Evolutionary conservation across 2,113 vertebrate genomes (phyloP).

Genomic region (Vombatus ursinus): DNA sequence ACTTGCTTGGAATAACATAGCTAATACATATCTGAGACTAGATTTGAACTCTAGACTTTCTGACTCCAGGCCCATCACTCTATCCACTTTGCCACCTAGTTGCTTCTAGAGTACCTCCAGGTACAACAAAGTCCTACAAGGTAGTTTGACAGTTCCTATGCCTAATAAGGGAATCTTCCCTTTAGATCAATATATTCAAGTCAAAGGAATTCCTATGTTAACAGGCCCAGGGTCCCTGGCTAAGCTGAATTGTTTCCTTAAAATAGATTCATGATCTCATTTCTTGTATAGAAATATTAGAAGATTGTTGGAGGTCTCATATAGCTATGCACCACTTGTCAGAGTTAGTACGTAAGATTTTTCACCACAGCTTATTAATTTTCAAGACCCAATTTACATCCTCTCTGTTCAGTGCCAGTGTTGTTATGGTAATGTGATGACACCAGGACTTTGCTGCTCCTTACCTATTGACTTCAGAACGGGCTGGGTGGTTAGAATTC

Average conservation of each 20-base stretch:
- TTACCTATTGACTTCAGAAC: conserved; percentile 14
- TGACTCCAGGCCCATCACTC: background rate
- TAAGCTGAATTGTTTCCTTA: conserved; percentile 12
- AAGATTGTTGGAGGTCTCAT: conserved; percentile 34
- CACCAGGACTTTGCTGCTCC: conserved; percentile 35
- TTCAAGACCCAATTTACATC: conserved; percentile 59
- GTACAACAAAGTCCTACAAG: background rate
- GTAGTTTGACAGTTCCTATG: background rate
- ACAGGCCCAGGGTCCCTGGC: background rate
- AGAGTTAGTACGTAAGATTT: conserved; percentile 43
- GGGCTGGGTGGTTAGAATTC: background rate
- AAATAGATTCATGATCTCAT: conserved; percentile 6
- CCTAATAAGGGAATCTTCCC: background rate
- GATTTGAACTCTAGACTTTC: background rate
- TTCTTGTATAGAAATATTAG: conserved; percentile 24
- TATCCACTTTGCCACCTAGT: background rate
- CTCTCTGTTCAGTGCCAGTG: conserved; percentile 33
- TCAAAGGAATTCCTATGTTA: background rate
- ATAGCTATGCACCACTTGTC: conserved; percentile 34
- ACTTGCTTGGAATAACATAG: background rate
- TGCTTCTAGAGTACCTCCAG: background rate
- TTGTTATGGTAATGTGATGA: conserved; percentile 58
- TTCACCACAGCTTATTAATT: conserved; percentile 58
- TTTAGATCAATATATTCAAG: background rate
- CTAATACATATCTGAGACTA: background rate